Evolutionary conservation across 2,113 vertebrate species (phyloP), one percentile per base, ranked within the genome.

Genomic region (Nansenia antarctica): DNA sequence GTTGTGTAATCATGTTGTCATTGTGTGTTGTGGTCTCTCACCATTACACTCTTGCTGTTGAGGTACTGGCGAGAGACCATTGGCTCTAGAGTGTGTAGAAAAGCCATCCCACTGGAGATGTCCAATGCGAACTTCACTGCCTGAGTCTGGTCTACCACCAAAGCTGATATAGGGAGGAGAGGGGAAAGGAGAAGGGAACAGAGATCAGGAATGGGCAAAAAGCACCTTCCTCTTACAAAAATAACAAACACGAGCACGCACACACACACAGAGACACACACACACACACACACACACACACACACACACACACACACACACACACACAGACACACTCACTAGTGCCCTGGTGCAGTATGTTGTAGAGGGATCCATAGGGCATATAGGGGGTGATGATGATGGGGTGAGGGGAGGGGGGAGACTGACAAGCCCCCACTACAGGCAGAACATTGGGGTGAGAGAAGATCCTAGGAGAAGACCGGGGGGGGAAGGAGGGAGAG

Each of bases 121-220:
- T 98, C 96, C 14, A 99, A 72, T 0, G 94, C 97, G 64, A 99
- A 99, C 80, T 97, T 99, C 69, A 99, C 98, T 0, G 98, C 98
- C 81, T 99, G 96, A n/a, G 92, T 96, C 92, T 99, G 98, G 81
- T 99, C 98, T 83, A 99, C 98, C 58, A 99, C 98, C 0, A 99
- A 96, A 82, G 96, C 98, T 99, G 80, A 64, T 15, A 64, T 53
- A 27, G 77, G 35, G 62, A 74, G 9, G 69, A 26, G 0, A 0
- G n/a, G n/a, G n/a, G n/a, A n/a, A n/a, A n/a, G n/a, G n/a, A n/a
- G n/a, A n/a, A n/a, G n/a, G n/a, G n/a, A n/a, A n/a, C n/a, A n/a
- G n/a, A n/a, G n/a, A n/a, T n/a, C n/a, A n/a, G n/a, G n/a, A n/a
- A n/a, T n/a, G n/a, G n/a, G n/a, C n/a, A n/a, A n/a, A n/a, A n/a